Percentiles rank a stretch among this genome's conserved stretches.
Conservation (phyloP, 2,797 vertebrate genomes). For the Myioborus melanocephalus region DNA sequence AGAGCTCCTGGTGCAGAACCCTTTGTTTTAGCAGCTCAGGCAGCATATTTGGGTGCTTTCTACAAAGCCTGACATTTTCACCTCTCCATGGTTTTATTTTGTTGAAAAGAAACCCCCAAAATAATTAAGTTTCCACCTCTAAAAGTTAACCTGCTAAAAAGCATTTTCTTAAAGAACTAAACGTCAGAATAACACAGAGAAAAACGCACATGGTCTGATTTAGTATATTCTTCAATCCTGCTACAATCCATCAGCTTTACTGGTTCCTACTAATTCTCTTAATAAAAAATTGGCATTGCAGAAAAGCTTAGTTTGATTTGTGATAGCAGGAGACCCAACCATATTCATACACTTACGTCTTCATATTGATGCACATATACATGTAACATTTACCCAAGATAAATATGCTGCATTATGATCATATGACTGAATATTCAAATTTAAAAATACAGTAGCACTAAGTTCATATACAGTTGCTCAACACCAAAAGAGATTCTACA, state of each 20-base stretch:
- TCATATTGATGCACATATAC: neutral
- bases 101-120: neutral
- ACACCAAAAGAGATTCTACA: neutral
- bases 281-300: neutral
- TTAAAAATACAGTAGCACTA: neutral
- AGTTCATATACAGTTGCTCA: neutral
- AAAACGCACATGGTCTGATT: neutral
- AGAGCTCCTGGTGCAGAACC: neutral
- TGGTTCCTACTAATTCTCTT: neutral
- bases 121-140: neutral
- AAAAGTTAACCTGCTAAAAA: neutral
- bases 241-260: neutral
- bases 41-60: neutral
- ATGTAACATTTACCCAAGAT: neutral
- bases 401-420: neutral
- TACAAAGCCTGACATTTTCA: neutral
- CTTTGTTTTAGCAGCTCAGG: neutral
- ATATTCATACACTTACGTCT: neutral
- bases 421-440: neutral
- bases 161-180: neutral
- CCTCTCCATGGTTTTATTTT: neutral
- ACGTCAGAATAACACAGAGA: neutral
- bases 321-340: neutral
- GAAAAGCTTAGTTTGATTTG: neutral
- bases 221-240: neutral